Evolutionary conservation across 2,113 vertebrate genomes (phyloP).

Genomic region (Grallaria varia): DNA sequence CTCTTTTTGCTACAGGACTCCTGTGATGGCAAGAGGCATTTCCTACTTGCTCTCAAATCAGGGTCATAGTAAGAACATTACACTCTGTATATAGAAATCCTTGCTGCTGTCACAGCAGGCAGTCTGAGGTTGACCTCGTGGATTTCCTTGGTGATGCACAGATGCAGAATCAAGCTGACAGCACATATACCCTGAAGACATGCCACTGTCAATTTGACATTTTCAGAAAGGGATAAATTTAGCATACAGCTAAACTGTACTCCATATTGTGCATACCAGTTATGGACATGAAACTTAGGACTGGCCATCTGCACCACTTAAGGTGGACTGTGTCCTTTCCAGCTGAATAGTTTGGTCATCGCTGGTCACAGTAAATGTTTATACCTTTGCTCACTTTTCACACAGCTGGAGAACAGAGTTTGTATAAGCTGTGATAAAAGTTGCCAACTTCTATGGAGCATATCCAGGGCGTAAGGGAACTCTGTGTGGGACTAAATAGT

Average conservation of each 20-base stretch:
- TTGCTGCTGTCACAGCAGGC: neutral
- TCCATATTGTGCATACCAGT: accelerated
- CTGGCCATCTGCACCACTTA: neutral
- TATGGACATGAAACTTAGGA: neutral
- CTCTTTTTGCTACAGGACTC: neutral
- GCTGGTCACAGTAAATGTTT: neutral
- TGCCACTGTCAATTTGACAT: neutral
- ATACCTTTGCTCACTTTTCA: neutral
- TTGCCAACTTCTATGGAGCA: neutral
- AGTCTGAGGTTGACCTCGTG: neutral
- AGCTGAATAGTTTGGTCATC: neutral
- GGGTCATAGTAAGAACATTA: neutral
- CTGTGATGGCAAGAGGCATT: neutral
- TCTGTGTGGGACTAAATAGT: accelerated
- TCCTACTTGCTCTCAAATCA: neutral
- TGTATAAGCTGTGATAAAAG: neutral
- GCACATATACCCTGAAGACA: neutral
- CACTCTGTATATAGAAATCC: neutral
- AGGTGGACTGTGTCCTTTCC: neutral
- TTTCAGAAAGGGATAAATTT: neutral
- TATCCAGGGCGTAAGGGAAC: neutral
- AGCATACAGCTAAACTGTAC: neutral
- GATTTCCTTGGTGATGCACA: neutral
- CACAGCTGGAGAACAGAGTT: neutral
- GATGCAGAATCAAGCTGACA: neutral